Evolutionary conservation across 2,888 invertebrate species (phyloP), one percentile per base, ranked within the genome.

Genomic region (Rotaria sp.): DNA sequence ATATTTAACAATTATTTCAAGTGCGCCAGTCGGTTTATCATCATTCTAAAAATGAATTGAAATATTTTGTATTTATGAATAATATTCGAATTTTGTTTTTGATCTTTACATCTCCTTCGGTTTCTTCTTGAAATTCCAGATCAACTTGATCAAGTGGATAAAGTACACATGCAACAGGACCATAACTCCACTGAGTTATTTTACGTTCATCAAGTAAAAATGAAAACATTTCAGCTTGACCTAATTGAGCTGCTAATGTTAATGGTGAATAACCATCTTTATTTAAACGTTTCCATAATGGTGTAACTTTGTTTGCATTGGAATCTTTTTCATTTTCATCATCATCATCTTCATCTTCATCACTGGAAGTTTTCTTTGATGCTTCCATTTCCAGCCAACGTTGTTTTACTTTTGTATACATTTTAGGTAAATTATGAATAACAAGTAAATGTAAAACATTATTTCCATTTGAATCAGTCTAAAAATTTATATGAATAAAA

Each of bases 111-210:
- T n/a, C n/a, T n/a, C n/a, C n/a, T n/a, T n/a, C n/a, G n/a, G n/a
- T n/a, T n/a, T 41, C 75, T 38, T 75, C 75, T 26, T 41, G 26
- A 41, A 41, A 41, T 45, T 45, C 75, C 5, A 75, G 11, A 84
- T 18, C 98, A 59, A 97, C 95, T 91, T 96, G 95, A 0, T 95
- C 94, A 84, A 98, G 92, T 0, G 98, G 97, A 92, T 97, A 98
- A 0, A 97, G 97, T 0, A 97, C 97, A 91, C 97, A 98, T 0
- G 96, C 96, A 10, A 97, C 96, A 95, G 91, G 92, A 90, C 96
- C 96, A 88, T 96, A 95, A 91, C 96, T 96, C 98, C 98, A 98
- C 90, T 96, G 96, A 88, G 96, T 96, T 92, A 97, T 96, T 50
- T 97, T 92, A 90, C 97, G 96, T 87, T 97, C 94, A 91, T 96